Conservation (phyloP, 2,888 invertebrate species). For the Conistra vaccinii region DNA sequence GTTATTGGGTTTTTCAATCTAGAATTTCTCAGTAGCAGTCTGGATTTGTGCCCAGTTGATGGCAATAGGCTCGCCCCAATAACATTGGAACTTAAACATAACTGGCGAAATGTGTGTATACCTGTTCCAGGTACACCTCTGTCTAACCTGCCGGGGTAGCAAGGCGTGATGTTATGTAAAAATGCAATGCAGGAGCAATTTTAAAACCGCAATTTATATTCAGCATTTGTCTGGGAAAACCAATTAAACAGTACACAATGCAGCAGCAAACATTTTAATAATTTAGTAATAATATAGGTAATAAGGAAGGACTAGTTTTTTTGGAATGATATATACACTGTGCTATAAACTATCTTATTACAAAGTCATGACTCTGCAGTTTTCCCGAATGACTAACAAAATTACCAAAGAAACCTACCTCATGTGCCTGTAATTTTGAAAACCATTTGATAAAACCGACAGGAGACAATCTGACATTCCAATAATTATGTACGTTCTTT, state of each 20-base stretch:
- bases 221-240: background rate
- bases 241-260: background rate
- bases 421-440: too few relatives aligned
- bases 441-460: background rate
- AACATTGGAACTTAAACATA: too few relatives aligned
- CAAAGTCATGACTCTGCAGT: background rate
- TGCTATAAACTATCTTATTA: too few relatives aligned
- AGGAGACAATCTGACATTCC: background rate
- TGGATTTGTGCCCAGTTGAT: too few relatives aligned
- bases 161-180: too few relatives aligned
- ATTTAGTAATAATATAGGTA: background rate
- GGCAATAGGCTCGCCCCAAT: too few relatives aligned
- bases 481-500: background rate
- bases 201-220: background rate
- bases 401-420: background rate
- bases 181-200: too few relatives aligned
- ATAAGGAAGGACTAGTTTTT: background rate
- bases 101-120: too few relatives aligned
- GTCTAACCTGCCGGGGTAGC: too few relatives aligned
- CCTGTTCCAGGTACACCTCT: too few relatives aligned
- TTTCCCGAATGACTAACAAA: background rate
- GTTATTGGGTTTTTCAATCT: too few relatives aligned
- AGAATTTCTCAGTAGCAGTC: too few relatives aligned
- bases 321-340: background rate
- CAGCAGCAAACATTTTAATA: background rate